Evolutionary conservation across 2,797 vertebrate species (phyloP).

Genomic region (Moxostoma hubbsi): DNA sequence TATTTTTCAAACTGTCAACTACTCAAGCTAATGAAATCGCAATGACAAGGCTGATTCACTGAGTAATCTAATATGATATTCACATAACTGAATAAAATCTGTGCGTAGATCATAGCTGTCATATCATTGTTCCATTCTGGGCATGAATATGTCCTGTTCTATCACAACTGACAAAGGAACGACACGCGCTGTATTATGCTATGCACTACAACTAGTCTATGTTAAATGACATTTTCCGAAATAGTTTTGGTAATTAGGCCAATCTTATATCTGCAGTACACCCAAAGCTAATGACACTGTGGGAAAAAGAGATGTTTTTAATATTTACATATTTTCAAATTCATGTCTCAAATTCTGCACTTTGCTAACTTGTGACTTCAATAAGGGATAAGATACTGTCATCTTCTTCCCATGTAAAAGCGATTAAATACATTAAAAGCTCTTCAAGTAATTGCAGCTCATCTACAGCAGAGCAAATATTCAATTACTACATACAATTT

Average conservation of each 20-base stretch:
- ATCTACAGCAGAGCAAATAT: conserved; percentile 77
- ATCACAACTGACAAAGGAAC: background rate
- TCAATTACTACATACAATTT: conserved; percentile 77
- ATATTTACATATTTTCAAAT: conserved; percentile 35
- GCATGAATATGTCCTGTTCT: background rate
- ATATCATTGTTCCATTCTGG: background rate
- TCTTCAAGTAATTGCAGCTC: conserved; percentile 74
- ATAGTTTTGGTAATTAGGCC: conserved; percentile 24
- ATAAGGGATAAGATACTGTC: conserved; percentile 40
- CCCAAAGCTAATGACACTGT: conserved; percentile 33
- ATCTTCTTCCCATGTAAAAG: conserved; percentile 49
- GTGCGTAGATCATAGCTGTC: conserved; percentile 19
- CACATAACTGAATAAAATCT: conserved; percentile 40
- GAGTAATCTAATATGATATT: conserved; percentile 36
- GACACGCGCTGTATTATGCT: background rate
- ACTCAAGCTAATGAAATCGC: conserved; percentile 27
- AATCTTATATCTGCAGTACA: conserved; percentile 4
- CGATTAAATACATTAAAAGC: conserved; percentile 75
- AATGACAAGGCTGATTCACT: conserved; percentile 29
- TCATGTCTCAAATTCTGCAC: conserved; percentile 39
- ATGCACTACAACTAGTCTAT: background rate
- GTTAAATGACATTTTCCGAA: conserved; percentile 12
- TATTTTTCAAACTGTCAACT: conserved; percentile 15
- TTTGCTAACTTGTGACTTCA: conserved; percentile 38
- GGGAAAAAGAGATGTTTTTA: background rate